phyloP scores from a whole-genome alignment of 2,888 invertebrate genomes.

The Abscondita cerata region DNA sequence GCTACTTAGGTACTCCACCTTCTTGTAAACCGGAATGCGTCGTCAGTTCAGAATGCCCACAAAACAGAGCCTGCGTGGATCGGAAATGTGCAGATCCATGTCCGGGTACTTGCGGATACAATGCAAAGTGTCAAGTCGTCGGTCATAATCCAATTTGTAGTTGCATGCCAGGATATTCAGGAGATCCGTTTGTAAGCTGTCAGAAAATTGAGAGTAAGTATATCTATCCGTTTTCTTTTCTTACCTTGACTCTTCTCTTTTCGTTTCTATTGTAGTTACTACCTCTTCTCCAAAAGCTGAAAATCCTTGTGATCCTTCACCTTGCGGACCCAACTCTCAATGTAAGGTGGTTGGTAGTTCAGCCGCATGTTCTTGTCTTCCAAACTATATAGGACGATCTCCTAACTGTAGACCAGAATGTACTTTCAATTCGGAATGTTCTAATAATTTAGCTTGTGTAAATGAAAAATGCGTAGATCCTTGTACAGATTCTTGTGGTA shows the following conservation, averaged over 20 bases:
- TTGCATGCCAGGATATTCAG: slow-evolving; percentile 67
- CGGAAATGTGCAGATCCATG: slow-evolving; percentile 73
- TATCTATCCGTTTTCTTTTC: slow-evolving; percentile 12
- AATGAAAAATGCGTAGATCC: slow-evolving; percentile 85
- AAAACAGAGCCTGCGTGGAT: slow-evolving; percentile 67
- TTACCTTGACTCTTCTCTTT: slow-evolving; percentile 29
- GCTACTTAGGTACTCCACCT: slow-evolving; percentile 71
- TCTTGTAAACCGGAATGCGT: slow-evolving; percentile 71
- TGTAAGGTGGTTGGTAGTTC: slow-evolving; percentile 81
- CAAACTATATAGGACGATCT: slow-evolving; percentile 82
- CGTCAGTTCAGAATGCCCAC: slow-evolving; percentile 70
- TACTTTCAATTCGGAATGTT: slow-evolving; percentile 80
- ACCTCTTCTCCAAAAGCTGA: slow-evolving; percentile 56
- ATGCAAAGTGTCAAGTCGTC: slow-evolving; percentile 71
- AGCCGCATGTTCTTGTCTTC: slow-evolving; percentile 84
- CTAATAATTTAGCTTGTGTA: slow-evolving; percentile 80
- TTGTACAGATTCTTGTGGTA: slow-evolving; percentile 80
- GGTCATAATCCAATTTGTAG: slow-evolving; percentile 74
- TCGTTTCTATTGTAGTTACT: slow-evolving; percentile 53
- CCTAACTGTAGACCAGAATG: slow-evolving; percentile 89
- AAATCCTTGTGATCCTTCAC: slow-evolving; percentile 81
- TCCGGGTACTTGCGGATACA: slow-evolving; percentile 69
- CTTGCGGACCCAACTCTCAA: slow-evolving; percentile 84
- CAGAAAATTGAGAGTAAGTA: slow-evolving; percentile 37
- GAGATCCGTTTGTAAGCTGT: slow-evolving; percentile 69